phyloP scores from a whole-genome alignment of 2,113 vertebrate genomes.

The Cebus imitator region DNA sequence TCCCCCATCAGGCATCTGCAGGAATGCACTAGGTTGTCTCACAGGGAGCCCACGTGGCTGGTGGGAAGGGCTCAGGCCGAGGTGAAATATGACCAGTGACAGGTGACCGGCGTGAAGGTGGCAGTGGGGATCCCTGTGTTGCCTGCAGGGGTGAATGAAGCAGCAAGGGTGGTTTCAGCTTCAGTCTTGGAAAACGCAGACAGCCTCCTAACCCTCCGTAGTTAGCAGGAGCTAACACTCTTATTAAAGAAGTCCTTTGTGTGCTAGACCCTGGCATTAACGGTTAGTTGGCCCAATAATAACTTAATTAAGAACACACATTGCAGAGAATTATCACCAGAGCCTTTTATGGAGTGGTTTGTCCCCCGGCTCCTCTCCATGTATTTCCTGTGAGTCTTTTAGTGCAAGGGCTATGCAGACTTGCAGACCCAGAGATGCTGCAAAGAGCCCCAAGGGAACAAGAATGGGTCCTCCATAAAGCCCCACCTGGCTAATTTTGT shows the following conservation, averaged over 20 bases:
- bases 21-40: neutral
- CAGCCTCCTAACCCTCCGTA: neutral
- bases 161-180: neutral
- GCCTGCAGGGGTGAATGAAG: neutral
- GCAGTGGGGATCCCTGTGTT: accelerated
- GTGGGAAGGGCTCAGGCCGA: accelerated
- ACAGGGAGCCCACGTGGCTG: accelerated
- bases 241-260: accelerated
- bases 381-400: neutral
- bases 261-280: neutral
- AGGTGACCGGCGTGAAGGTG: neutral
- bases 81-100: neutral
- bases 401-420: too few relatives aligned
- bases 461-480: accelerated
- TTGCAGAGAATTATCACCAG: neutral
- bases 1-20: accelerated
- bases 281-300: neutral
- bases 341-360: neutral
- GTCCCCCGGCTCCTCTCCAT: neutral
- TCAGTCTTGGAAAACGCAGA: neutral
- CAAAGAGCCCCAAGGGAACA: neutral
- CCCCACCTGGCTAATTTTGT: too few relatives aligned
- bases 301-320: neutral
- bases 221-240: neutral
- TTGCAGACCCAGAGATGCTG: neutral